Base-by-base conservation (phyloP, 2,113 vertebrate species). In the Oryzias curvinotus region DNA sequence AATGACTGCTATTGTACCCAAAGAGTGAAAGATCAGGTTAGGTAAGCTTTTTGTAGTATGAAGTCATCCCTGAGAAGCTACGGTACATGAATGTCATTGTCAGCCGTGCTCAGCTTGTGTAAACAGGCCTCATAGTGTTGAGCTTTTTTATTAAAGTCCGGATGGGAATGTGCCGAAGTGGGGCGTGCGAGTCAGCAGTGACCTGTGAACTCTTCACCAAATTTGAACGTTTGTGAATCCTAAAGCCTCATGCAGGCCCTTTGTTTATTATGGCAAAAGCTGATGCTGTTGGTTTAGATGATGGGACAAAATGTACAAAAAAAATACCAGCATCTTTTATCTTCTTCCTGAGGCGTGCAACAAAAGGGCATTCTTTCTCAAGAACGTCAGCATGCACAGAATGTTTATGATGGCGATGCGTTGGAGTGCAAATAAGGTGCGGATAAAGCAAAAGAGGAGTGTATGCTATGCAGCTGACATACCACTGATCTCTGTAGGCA, bases 11-110 rank as follows among this genome's bases (percentile, higher is more conserved):
- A 68, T 73, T 87, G 81, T 87, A 62, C 14, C 45, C 23, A 12
- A 56, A 5, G 52, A 82, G 62, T 56, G 53, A 79, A 84, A 62
- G 51, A 88, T 84, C 76, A 44, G 75, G 83, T 88, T 74, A 71
- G 83, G 78, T 77, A 56, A 67, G 70, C 73, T 88, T 78, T 75
- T 71, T 77, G 25, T 2, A 4, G 51, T 15, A 57, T 83, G 73
- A 86, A 62, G 74, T 86, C 71, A 82, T 68, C 73, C 61, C 10
- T 62, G 61, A 69, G 62, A 68, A 17, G 42, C 51, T 53, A 17
- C n/a, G n/a, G n/a, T n/a, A n/a, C 30, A 48, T 48, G 55, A 51
- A 62, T 52, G 46, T 72, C 25, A 56, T 46, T 69, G 77, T 75
- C 60, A 65, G 68, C 62, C 2, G 23, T 21, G 3, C 46, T 65